Evolutionary conservation across 1,140 invertebrate genomes (phyloP).

Genomic region (Drosophila orosa): DNA sequence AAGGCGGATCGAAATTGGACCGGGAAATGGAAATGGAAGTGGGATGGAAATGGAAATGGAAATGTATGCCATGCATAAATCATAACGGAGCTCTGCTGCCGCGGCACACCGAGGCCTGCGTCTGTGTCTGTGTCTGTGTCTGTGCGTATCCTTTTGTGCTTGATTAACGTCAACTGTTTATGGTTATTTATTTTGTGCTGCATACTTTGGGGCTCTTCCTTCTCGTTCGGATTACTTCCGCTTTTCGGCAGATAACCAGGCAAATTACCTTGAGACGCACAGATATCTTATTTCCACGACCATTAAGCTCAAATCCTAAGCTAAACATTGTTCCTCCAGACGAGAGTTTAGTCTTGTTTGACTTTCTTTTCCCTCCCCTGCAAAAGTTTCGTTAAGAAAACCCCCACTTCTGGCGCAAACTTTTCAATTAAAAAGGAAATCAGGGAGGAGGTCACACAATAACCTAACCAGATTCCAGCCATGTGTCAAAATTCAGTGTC

Average conservation of each 20-base stretch:
- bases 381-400: conserved; percentile 10
- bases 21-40: conserved; percentile 44
- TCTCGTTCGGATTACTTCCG: conserved; percentile 41
- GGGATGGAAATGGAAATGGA: conserved; percentile 38
- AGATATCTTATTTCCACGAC: conserved; percentile 30
- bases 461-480: conserved; percentile 6
- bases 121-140: background rate
- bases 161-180: conserved; percentile 67
- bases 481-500: conserved; percentile 24
- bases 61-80: conserved; percentile 59
- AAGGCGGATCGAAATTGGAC: conserved; percentile 47
- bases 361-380: background rate
- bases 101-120: too few relatives aligned
- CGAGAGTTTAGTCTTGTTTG: conserved; percentile 14
- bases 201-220: conserved; percentile 42
- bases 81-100: conserved; percentile 38
- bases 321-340: conserved; percentile 40
- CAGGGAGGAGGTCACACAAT: conserved; percentile 9
- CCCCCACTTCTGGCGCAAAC: conserved; percentile 27
- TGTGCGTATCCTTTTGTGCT: conserved; percentile 46
- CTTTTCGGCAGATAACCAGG: conserved; percentile 32
- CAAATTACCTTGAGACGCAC: conserved; percentile 45
- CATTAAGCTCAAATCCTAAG: conserved; percentile 45
- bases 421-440: conserved; percentile 72
- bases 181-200: conserved; percentile 62